Conservation (phyloP, 2,888 invertebrate genomes). For the Shargacucullia verbasci region DNA sequence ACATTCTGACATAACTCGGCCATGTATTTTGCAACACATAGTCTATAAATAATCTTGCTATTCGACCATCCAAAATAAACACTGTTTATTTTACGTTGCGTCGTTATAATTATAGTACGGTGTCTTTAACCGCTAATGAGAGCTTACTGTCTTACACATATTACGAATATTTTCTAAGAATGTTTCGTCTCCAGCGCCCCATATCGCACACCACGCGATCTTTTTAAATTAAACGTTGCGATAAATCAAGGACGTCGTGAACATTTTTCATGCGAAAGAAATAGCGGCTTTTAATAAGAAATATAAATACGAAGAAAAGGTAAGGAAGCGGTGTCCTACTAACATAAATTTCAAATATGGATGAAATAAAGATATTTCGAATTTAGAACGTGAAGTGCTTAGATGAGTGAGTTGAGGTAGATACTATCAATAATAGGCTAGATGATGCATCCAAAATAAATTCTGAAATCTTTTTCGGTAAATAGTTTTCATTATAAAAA, state of each 20-base stretch:
- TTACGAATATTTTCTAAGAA: conserved; percentile 58
- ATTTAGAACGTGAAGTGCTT: conserved; percentile 56
- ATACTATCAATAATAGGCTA: no score
- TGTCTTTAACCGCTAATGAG: conserved; percentile 87
- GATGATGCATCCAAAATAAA: no score
- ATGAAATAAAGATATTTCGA: conserved; percentile 68
- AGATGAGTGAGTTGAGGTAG: conserved; percentile 36
- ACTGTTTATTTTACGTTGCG: conserved; percentile 76
- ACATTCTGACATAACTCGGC: conserved; percentile 86
- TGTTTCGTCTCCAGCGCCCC: conserved; percentile 41
- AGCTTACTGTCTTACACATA: conserved; percentile 71
- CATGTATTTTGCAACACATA: conserved; percentile 83
- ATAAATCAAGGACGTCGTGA: conserved; percentile 76
- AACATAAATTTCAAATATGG: conserved; percentile 63
- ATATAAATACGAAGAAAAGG: conserved; percentile 55
- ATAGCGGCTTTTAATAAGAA: conserved; percentile 46
- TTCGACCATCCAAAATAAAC: conserved; percentile 80
- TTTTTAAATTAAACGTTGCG: conserved; percentile 59
- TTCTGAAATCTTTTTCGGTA: no score
- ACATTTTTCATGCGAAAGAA: conserved; percentile 60
- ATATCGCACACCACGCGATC: conserved; percentile 52
- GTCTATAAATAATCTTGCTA: conserved; percentile 80
- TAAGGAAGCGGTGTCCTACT: conserved; percentile 59
- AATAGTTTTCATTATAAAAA: no score
- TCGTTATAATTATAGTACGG: conserved; percentile 80